phyloP scores from a whole-genome alignment of 1,140 invertebrate genomes.

The Metaphire vulgaris region DNA sequence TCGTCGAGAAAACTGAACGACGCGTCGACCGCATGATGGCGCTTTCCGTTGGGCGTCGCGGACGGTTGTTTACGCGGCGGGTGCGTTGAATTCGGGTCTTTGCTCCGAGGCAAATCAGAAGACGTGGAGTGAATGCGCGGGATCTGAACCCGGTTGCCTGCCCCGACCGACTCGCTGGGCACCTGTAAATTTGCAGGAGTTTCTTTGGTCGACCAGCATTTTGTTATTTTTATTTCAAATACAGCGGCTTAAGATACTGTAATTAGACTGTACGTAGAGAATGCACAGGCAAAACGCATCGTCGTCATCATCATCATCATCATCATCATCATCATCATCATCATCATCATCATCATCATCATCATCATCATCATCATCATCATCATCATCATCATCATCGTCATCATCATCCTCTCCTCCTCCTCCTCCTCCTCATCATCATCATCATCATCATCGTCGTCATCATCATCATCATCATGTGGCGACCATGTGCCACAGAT shows the following conservation, averaged over 20 bases:
- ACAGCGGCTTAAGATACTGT: too few relatives aligned
- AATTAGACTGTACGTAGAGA: background rate
- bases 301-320: background rate
- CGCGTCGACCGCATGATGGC: background rate
- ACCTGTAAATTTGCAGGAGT: too few relatives aligned
- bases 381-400: background rate
- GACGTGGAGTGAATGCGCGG: too few relatives aligned
- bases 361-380: constrained; percentile 3
- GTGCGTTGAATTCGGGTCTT: too few relatives aligned
- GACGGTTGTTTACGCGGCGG: too few relatives aligned
- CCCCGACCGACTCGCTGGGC: too few relatives aligned
- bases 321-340: constrained; percentile 2
- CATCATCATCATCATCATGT: constrained; percentile 2
- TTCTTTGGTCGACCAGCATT: too few relatives aligned
- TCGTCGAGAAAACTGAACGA: constrained; percentile 37
- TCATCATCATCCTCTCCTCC: background rate
- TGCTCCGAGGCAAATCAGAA: too few relatives aligned
- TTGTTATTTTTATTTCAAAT: too few relatives aligned
- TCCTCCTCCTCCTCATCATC: background rate
- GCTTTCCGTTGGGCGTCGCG: too few relatives aligned
- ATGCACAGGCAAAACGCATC: background rate
- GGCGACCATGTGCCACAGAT: too few relatives aligned
- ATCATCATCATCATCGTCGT: background rate
- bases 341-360: constrained; percentile 2
- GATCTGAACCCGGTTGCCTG: too few relatives aligned